Base-by-base conservation (phyloP, 2,113 vertebrate genomes). In the Alethe castanea region DNA sequence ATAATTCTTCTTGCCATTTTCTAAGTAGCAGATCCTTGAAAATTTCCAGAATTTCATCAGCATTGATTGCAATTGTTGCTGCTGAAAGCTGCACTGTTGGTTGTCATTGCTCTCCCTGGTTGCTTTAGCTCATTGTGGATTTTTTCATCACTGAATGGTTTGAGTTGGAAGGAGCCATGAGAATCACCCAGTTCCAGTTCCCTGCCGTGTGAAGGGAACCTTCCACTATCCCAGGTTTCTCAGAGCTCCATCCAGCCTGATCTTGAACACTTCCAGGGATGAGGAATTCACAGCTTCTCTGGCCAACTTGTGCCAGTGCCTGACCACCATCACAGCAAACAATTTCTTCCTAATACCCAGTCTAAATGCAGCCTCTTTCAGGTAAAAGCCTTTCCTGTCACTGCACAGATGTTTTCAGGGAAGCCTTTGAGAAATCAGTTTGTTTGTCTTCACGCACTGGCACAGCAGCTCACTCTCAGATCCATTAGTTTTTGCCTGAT, bases 61-160 rank as follows among this genome's bases (percentile, higher is more conserved):
- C 23, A n/a, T 19, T 70, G 45, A 36, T 5, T 45, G 36, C 4
- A 56, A 19, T 20, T 28, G 3, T 11, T 70, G 26, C 33, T 91
- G 38, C 28, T 56, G 44, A 35, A 31, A 86, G 45, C 64, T 12
- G 3, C 36, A 17, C 0, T 1, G 13, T 48, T 2, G 3, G 4
- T 48, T 79, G 48, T 42, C 10, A 14, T 50, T 42, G 74, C 5
- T 80, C 3, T 60, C 48, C 47, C 53, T 19, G 22, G 8, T 62
- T 73, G 35, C 11, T 53, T 50, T 57, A 57, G 79, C 44, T 69
- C 18, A n/a, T 4, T 19, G 20, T 33, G 24, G 42, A 47, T 35
- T 48, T 88, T 57, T 64, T 15, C 8, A 14, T 35, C 9, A 11
- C 3, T 3, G 47, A 56, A 48, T 28, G 35, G 40, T 23, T 83